Percentiles rank a stretch among this genome's conserved stretches.
Conservation (phyloP, 2,113 vertebrate genomes). For the Thalassoma bifasciatum region DNA sequence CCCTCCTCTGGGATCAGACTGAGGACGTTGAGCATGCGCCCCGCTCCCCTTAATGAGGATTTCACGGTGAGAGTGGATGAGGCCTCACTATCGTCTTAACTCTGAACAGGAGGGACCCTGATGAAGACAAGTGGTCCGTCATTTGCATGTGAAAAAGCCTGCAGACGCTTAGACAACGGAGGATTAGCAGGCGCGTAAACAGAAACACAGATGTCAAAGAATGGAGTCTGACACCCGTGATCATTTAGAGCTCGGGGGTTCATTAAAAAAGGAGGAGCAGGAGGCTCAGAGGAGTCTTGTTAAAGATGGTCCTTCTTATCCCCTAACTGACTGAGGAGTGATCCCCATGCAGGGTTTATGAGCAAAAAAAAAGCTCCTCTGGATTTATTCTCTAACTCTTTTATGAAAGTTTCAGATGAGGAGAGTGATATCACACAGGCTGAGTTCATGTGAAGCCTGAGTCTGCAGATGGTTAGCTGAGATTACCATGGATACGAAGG, state of each 20-base stretch:
- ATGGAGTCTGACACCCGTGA: constrained; percentile 43
- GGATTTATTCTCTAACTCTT: neutral
- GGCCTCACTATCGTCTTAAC: constrained; percentile 16
- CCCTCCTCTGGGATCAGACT: constrained; percentile 55
- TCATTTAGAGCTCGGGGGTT: constrained; percentile 44
- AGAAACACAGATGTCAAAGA: constrained; percentile 73
- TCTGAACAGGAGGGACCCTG: constrained; percentile 58
- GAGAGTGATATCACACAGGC: neutral
- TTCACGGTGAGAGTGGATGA: constrained; percentile 61
- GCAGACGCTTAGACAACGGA: constrained; percentile 64
- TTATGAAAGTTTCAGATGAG: neutral
- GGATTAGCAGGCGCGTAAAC: constrained; percentile 51
- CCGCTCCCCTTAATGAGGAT: constrained; percentile 61
- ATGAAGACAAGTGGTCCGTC: constrained; percentile 71
- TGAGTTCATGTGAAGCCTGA: too few species aligned
- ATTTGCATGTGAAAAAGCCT: constrained; percentile 81
- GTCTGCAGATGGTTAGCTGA: too few species aligned
- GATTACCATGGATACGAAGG: too few species aligned
- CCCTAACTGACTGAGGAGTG: neutral
- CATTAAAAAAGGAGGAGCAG: too few species aligned
- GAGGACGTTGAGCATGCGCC: constrained; percentile 53
- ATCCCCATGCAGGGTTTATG: too few species aligned
- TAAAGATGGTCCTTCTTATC: neutral
- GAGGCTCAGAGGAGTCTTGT: too few species aligned
- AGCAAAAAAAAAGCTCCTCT: too few species aligned